Evolutionary conservation across 2,113 vertebrate genomes (phyloP).

Genomic region (Gnathonemus echidnorhynchus): DNA sequence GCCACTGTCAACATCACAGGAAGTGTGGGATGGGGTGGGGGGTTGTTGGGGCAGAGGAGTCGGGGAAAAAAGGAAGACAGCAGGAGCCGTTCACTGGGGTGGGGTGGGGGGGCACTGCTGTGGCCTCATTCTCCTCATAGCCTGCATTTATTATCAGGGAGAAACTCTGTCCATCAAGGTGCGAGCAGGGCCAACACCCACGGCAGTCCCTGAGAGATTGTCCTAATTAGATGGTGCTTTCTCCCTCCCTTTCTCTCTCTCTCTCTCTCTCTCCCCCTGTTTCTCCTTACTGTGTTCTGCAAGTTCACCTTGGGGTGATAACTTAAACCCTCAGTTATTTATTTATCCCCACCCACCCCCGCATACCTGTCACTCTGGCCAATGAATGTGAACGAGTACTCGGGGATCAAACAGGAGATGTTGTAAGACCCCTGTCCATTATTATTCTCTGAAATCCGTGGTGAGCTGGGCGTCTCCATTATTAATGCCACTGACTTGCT

Average conservation of each 20-base stretch:
- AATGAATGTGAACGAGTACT: not conserved
- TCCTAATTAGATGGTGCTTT: slow-evolving; percentile 37
- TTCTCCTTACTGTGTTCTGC: not conserved
- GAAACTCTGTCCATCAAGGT: slow-evolving; percentile 31
- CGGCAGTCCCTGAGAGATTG: not conserved
- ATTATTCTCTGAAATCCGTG: not conserved
- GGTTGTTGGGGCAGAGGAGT: not conserved
- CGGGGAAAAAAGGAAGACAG: not conserved
- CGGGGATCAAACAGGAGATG: not conserved
- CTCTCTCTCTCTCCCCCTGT: not conserved
- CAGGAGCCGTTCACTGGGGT: not conserved
- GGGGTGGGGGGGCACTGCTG: not conserved
- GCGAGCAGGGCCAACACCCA: slow-evolving; percentile 24
- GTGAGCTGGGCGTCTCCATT: not conserved
- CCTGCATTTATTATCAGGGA: slow-evolving; percentile 28
- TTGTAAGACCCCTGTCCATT: not conserved
- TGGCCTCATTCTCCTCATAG: slow-evolving; percentile 38
- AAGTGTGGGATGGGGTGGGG: not conserved
- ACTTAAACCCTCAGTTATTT: not conserved
- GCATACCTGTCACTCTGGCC: not conserved
- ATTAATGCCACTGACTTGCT: not conserved
- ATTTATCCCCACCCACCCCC: not conserved
- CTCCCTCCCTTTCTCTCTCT: not conserved
- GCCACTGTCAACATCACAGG: not conserved
- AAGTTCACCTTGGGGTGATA: slow-evolving; percentile 18